Evolutionary conservation across 2,888 invertebrate species (phyloP).

Genomic region (Apodemia mormo): DNA sequence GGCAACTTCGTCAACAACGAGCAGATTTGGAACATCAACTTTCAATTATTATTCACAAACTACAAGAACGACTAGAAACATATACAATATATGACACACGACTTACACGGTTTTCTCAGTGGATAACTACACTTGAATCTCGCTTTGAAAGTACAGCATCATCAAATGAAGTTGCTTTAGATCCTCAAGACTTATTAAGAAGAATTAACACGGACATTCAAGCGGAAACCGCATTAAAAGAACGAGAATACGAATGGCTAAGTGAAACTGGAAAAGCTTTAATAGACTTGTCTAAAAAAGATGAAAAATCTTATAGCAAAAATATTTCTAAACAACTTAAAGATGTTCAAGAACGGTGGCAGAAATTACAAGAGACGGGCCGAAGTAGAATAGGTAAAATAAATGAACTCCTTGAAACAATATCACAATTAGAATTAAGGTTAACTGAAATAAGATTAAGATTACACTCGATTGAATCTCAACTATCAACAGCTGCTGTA

Average conservation of each 20-base stretch:
- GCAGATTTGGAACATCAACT: slow-evolving; percentile 91
- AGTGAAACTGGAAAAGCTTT: slow-evolving; percentile 85
- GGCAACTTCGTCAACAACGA: slow-evolving; percentile 90
- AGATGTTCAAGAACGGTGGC: slow-evolving; percentile 86
- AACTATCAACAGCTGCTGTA: slow-evolving; percentile 84
- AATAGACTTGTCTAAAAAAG: slow-evolving; percentile 83
- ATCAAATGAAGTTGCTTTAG: slow-evolving; percentile 76
- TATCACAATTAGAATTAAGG: slow-evolving; percentile 86
- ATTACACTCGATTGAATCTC: slow-evolving; percentile 87
- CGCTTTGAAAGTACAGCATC: slow-evolving; percentile 83
- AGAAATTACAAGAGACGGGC: slow-evolving; percentile 84
- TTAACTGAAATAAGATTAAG: slow-evolving; percentile 87
- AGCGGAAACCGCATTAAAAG: slow-evolving; percentile 88
- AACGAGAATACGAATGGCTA: slow-evolving; percentile 90
- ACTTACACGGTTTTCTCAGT: slow-evolving; percentile 84
- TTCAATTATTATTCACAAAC: slow-evolving; percentile 85
- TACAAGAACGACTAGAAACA: slow-evolving; percentile 88
- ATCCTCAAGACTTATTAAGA: slow-evolving; percentile 87
- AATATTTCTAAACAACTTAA: slow-evolving; percentile 81
- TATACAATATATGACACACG: slow-evolving; percentile 87
- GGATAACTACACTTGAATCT: slow-evolving; percentile 86
- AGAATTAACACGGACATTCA: slow-evolving; percentile 88
- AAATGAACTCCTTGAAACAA: slow-evolving; percentile 86
- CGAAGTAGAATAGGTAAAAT: slow-evolving; percentile 87
- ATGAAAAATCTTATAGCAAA: slow-evolving; percentile 77